These are phyloP conservation scores for Polypedilum vanderplanki DNA, from an alignment of 1,140 invertebrate genomes.

Conservation along the genomic window DNA sequence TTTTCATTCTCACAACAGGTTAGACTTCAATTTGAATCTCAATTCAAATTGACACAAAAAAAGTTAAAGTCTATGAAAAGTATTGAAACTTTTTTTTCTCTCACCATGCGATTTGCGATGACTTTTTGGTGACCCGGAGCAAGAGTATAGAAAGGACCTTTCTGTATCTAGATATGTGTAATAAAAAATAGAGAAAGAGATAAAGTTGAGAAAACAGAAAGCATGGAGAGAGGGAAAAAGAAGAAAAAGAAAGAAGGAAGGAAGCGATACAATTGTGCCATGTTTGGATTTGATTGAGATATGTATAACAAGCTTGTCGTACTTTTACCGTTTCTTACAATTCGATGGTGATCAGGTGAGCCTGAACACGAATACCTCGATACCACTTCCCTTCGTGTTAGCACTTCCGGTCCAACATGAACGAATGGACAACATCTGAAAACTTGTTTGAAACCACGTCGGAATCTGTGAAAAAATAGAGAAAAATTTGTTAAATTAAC, in stretches of 20 bases:
- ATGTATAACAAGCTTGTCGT: background rate
- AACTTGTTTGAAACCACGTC: constrained; percentile 78
- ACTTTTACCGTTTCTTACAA: constrained; percentile 60
- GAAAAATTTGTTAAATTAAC: background rate
- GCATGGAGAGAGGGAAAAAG: background rate
- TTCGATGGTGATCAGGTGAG: constrained; percentile 61
- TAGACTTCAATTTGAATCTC: too few relatives aligned
- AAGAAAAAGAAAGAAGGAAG: background rate
- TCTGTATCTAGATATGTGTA: constrained; percentile 38
- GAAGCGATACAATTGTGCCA: constrained; percentile 21
- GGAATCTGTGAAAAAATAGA: constrained; percentile 58
- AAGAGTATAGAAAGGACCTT: constrained; percentile 43
- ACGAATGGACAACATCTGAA: constrained; percentile 76
- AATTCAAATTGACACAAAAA: too few relatives aligned
- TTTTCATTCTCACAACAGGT: too few relatives aligned
- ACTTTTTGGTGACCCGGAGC: constrained; percentile 41
- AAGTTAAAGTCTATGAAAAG: too few relatives aligned
- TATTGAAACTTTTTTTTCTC: background rate
- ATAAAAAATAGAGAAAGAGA: constrained; percentile 30
- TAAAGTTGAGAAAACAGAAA: background rate
- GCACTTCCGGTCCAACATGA: constrained; percentile 54
- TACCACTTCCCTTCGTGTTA: constrained; percentile 58
- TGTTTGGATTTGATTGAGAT: background rate
- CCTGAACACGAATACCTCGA: constrained; percentile 62
- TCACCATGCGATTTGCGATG: constrained; percentile 41